Evolutionary conservation across 2,797 vertebrate genomes (phyloP).

Genomic region (Triplophysa bombifrons): DNA sequence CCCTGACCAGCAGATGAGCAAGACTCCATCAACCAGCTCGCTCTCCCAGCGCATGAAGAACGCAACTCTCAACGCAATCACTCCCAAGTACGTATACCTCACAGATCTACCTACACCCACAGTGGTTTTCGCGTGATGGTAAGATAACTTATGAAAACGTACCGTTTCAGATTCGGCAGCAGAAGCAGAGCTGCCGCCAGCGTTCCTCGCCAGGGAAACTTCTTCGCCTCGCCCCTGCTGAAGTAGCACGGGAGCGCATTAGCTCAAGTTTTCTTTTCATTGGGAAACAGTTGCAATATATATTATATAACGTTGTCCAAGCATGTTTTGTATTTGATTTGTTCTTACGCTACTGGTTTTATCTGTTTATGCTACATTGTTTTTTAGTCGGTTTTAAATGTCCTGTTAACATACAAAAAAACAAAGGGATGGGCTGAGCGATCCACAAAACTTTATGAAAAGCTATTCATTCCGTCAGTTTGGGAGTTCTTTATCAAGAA

Average conservation of each 20-base stretch:
- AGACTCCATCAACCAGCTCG: conserved; percentile 93
- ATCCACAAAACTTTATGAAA: conserved; percentile 38
- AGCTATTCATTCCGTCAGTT: background rate
- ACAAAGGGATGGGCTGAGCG: conserved; percentile 39
- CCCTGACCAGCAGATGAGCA: conserved; percentile 91
- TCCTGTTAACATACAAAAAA: conserved; percentile 40
- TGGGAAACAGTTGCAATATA: conserved; percentile 48
- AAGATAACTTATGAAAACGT: background rate
- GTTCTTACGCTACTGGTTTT: conserved; percentile 38
- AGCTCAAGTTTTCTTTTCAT: conserved; percentile 1
- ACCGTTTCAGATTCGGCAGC: conserved; percentile 84
- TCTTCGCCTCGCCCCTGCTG: conserved; percentile 91
- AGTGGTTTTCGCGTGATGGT: background rate
- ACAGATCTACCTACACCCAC: background rate
- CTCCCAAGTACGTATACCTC: conserved; percentile 82
- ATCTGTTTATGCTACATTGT: conserved; percentile 53
- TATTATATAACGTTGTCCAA: conserved; percentile 5
- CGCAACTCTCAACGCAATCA: conserved; percentile 80
- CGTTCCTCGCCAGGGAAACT: conserved; percentile 84
- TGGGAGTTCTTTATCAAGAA: conserved; percentile 56
- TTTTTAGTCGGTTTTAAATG: conserved; percentile 58
- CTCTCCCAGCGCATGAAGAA: conserved; percentile 89
- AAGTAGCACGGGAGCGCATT: conserved; percentile 72
- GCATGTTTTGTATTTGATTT: conserved; percentile 34
- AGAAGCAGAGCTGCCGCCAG: conserved; percentile 86